Conservation (phyloP, 2,113 vertebrate species). For the Irena cyanogastra region DNA sequence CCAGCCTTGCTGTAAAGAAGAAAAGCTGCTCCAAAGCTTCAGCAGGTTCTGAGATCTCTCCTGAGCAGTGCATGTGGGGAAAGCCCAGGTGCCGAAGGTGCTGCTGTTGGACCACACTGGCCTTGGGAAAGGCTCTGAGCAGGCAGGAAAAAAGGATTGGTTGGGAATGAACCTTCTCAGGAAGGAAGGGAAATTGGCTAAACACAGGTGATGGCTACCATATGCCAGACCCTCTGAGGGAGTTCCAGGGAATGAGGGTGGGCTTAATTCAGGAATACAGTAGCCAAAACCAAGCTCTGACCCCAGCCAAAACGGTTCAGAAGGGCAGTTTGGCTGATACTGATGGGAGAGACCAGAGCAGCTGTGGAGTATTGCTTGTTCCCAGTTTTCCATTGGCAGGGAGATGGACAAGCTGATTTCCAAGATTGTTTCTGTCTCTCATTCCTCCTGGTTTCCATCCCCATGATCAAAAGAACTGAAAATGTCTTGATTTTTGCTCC, state of each 20-base stretch:
- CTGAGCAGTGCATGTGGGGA: background rate
- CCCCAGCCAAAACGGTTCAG: background rate
- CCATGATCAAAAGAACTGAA: background rate
- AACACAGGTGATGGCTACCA: background rate
- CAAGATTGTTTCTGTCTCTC: background rate
- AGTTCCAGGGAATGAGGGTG: background rate
- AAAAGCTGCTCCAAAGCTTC: background rate
- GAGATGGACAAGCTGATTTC: background rate
- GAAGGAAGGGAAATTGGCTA: background rate
- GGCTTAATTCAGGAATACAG: background rate
- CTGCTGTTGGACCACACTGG: background rate
- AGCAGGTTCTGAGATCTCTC: background rate
- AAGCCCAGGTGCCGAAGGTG: background rate
- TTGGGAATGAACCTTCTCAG: background rate
- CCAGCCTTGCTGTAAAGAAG: background rate
- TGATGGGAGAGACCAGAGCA: background rate
- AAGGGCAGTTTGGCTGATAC: background rate
- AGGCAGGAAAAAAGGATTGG: background rate
- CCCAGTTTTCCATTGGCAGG: background rate
- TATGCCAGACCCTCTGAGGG: background rate
- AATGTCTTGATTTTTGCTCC: background rate
- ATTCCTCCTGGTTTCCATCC: constrained; percentile 22
- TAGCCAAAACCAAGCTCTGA: background rate
- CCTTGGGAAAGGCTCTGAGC: background rate
- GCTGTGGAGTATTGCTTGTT: background rate